Evolutionary conservation across 1,140 invertebrate genomes (phyloP), one percentile per base, ranked within the genome.

Genomic region (Spodoptera litura): DNA sequence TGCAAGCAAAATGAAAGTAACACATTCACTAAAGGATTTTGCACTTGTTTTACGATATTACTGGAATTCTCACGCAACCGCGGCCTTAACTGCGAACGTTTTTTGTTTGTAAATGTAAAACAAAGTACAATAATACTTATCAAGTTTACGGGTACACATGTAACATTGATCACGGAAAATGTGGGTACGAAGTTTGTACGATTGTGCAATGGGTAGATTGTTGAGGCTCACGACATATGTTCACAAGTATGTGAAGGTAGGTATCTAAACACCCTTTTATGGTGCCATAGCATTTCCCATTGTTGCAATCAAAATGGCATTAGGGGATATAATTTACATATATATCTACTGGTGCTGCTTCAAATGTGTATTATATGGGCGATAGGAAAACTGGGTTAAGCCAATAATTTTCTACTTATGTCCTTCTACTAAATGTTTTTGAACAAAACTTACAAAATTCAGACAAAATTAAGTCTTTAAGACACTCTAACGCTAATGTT

Each of bases 1-100:
- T 71, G 68, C 68, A 71, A 71, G 68, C 68, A 71, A 56, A 71
- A 71, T 71, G 52, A 71, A 71, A 71, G 52, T 71, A 71, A 71
- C 53, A 71, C 68, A 38, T 71, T 71, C 15, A 35, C 52, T 5
- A 11, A 53, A 10, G 13, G 56, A 31, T 59, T 73, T 59, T 73
- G 11, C 31, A 73, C 56, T 49, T 73, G 59, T 61, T 73, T 73
- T 59, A 73, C 71, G 27, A 73, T 59, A 71, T 71, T 71, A 56
- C 52, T 35, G 68, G 52, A 56, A 55, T 71, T 56, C n/a, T 52
- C 68, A 71, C 68, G 52, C 68, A 56, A 71, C 15, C 52, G 9
- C 27, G 13, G 31, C 52, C 52, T 13, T 52, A 13, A 71, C 25
- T 71, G 27, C 27, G 6, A 71, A 55, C 20, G 12, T 55, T 35